Evolutionary conservation across 2,888 invertebrate species (phyloP), one percentile per base, ranked within the genome.

Genomic region (Corythucha ciliata): DNA sequence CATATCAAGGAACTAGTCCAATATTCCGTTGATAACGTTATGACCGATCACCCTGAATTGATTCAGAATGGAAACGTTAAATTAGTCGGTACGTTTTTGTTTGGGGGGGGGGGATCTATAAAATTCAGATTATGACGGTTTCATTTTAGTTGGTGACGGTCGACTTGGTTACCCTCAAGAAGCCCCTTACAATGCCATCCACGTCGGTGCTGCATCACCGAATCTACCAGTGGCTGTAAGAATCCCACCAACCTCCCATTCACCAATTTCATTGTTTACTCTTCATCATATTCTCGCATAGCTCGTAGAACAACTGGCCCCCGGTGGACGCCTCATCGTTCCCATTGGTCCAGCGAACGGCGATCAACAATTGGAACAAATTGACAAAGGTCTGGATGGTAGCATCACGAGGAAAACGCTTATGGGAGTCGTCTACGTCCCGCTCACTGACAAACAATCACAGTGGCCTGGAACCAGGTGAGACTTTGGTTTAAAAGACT

Each of bases 391-490:
- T 27, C 66, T 70, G 2, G 83, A 89, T 66, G 96, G 96, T 6
- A 73, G 79, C 26, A 77, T 92, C 4, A 74, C 74, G 20, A 75
- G 80, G 55, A 83, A 81, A 60, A 77, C 79, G 34, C 72, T 98
- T 8, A 93, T 96, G 88, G 89, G 90, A 34, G 98, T 98, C 10
- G 85, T 93, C 61, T 98, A 92, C 67, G 97, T 98, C 27, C 97
- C 97, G 0, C 74, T 98, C 39, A 97, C 97, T 0, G 92, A 92
- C 68, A 80, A 81, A 66, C 75, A 79, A 18, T 73, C 75, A 53
- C 85, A 86, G 65, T 80, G 78, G 76, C 76, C 78, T 49, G 59
- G 56, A n/a, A n/a, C n/a, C n/a, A n/a, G n/a, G n/a, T n/a, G n/a
- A n/a, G n/a, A n/a, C n/a, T n/a, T n/a, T n/a, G n/a, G n/a, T n/a